Base-by-base conservation (phyloP, 2,888 invertebrate genomes). In the Melipona beecheii region DNA sequence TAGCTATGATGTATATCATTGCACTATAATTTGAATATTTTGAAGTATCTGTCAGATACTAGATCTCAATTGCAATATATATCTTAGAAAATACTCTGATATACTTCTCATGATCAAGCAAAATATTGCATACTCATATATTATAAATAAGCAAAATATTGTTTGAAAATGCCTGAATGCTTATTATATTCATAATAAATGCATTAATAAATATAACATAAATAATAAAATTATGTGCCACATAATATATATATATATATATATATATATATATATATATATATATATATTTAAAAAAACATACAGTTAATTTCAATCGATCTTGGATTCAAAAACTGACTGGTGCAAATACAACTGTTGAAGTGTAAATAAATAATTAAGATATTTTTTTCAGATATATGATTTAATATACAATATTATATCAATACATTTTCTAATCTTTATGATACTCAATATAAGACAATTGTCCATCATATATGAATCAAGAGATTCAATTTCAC, bases 181-280 rank as follows among this genome's bases (percentile, higher is more conserved):
- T 49, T 82, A 58, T 27, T 50, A 73, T 50, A 73, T 72, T 24
- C 68, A 70, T 62, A 62, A 19, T 31, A 72, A 64, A 73, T 73
- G 50, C 58, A 31, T 50, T 52, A 36, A 62, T 65, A 31, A 83
- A 70, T 64, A 70, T 73, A 74, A 74, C 52, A 64, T 64, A 70
- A 62, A 66, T 80, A 80, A 43, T 76, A 68, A 76, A 71, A 86
- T 78, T 78, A 82, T 58, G 74, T 84, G 79, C 82, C 78, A 76
- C 78, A 74, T 73, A 66, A 70, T 68, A 69, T 15, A n/a, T 43
- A 72, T 69, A 52, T 13, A 60, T n/a, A 50, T 77, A 36, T 75
- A 69, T 75, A 60, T n/a, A 50, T 77, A 36, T 75, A 69, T 75
- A n/a, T n/a, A 70, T 68, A 69, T 15, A n/a, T 43, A 72, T 69